These are phyloP conservation scores for Crossocerus cetratus DNA, from an alignment of 2,888 invertebrate genomes.

Conservation along the genomic window DNA sequence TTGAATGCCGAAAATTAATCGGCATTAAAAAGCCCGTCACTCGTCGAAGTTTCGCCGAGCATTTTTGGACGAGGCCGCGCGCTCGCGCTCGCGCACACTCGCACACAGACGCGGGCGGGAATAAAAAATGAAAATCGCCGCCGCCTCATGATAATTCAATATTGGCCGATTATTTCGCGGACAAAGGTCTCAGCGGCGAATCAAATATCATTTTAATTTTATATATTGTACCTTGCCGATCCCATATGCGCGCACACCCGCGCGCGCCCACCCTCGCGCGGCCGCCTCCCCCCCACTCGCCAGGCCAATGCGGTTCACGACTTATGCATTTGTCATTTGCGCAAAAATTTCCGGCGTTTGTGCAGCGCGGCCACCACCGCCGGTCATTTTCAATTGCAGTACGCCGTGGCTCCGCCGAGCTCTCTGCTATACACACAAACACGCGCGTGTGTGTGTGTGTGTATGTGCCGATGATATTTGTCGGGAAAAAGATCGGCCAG, in stretches of 20 bases:
- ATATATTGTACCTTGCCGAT: constrained; percentile 46
- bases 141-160: constrained; percentile 51
- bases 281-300: not conserved
- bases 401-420: too few species aligned
- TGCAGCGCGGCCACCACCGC: constrained; percentile 29
- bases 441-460: too few species aligned
- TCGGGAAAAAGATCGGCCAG: too few species aligned
- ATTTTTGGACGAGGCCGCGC: too few species aligned
- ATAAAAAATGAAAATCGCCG: constrained; percentile 33
- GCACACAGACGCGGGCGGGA: constrained; percentile 10
- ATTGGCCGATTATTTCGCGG: constrained; percentile 49
- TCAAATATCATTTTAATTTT: constrained; percentile 58
- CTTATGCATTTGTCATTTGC: constrained; percentile 33
- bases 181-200: constrained; percentile 45
- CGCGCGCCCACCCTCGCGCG: not conserved
- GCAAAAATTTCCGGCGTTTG: constrained; percentile 36
- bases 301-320: constrained; percentile 5
- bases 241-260: constrained; percentile 6
- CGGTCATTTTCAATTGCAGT: constrained; percentile 32
- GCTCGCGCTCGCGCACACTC: too few species aligned
- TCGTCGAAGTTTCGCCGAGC: too few species aligned
- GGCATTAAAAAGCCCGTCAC: too few species aligned
- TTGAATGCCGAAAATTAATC: too few species aligned
- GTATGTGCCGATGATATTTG: too few species aligned
- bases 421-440: too few species aligned